Evolutionary conservation across 2,797 vertebrate species (phyloP).

Genomic region (Anolis apletophallus): DNA sequence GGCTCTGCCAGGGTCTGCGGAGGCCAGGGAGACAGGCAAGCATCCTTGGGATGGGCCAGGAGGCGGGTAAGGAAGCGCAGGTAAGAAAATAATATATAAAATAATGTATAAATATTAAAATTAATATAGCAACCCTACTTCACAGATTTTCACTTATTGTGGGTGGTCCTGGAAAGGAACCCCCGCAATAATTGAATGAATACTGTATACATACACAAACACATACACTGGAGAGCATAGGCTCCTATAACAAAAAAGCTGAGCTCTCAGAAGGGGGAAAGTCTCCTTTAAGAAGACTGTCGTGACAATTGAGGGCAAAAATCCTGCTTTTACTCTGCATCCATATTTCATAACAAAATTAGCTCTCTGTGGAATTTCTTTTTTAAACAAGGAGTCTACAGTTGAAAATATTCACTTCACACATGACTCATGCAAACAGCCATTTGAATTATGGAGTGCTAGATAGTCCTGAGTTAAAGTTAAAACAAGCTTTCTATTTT

Average conservation of each 20-base stretch:
- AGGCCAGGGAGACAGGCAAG: too few relatives aligned
- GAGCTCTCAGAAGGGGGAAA: slow-evolving; percentile 39
- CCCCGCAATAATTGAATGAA: too few relatives aligned
- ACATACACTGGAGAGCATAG: slow-evolving; percentile 16
- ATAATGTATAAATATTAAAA: too few relatives aligned
- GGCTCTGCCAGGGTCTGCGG: too few relatives aligned
- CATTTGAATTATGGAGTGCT: slow-evolving; percentile 12
- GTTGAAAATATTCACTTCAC: slow-evolving; percentile 6
- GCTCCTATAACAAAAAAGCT: slow-evolving; percentile 29
- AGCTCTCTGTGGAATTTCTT: slow-evolving; percentile 35
- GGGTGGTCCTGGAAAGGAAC: too few relatives aligned
- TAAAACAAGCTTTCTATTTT: slow-evolving; percentile 11
- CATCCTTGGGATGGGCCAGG: too few relatives aligned
- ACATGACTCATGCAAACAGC: slow-evolving; percentile 31
- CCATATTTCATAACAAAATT: slow-evolving; percentile 28
- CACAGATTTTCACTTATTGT: too few relatives aligned
- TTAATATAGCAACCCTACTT: too few relatives aligned
- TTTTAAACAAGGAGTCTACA: neutral
- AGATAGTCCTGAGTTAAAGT: neutral
- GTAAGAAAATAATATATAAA: too few relatives aligned
- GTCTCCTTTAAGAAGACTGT: neutral
- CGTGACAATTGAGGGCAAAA: slow-evolving; percentile 25
- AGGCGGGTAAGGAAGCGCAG: too few relatives aligned
- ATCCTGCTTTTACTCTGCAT: slow-evolving; percentile 24
- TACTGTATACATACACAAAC: too few relatives aligned